Evolutionary conservation across 2,797 vertebrate genomes (phyloP), one percentile per base, ranked within the genome.

Genomic region (Merluccius polli): DNA sequence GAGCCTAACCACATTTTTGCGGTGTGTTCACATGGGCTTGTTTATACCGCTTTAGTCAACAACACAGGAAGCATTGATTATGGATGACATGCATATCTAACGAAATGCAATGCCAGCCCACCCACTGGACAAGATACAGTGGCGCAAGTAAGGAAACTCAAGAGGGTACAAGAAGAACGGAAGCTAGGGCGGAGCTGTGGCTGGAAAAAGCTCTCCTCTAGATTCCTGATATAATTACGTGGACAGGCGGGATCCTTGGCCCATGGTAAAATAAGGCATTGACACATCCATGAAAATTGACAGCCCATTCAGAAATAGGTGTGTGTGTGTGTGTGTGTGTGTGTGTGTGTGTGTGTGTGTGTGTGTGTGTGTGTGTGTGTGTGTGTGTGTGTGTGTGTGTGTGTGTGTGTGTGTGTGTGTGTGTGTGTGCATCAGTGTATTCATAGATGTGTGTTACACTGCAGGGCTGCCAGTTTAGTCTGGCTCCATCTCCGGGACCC

Each of bases 401-500:
- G 38, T 2, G 44, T 48, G 44, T 5, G 44, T 48, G 44, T 5
- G 44, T 48, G 44, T 2, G 15, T 16, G 16, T 15, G 3, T 13
- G 44, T 15, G 44, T 15, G 44, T 21, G 44, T 6, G 52, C 52
- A 59, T 24, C 52, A 59, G n/a, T 59, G 52, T 59, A 59, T 59
- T 59, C 52, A n/a, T 59, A 59, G 52, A n/a, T 13, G 48, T 59
- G 48, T 38, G 36, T 38, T 38, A 12, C 13, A 38, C 48, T 77
- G 69, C 72, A 30, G 67, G 44, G 69, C n/a, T 68, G 30, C 7
- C 10, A 33, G 24, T 76, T 76, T 38, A 32, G n/a, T 73, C 11
- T 73, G 29, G 75, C 24, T 70, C 73, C 21, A 44, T 52, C 72
- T 73, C 77, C 35, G 32, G 18, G 21, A 67, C 78, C 67, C 35